Conservation (phyloP, 2,888 invertebrate genomes). For the Heliconius ismenius region DNA sequence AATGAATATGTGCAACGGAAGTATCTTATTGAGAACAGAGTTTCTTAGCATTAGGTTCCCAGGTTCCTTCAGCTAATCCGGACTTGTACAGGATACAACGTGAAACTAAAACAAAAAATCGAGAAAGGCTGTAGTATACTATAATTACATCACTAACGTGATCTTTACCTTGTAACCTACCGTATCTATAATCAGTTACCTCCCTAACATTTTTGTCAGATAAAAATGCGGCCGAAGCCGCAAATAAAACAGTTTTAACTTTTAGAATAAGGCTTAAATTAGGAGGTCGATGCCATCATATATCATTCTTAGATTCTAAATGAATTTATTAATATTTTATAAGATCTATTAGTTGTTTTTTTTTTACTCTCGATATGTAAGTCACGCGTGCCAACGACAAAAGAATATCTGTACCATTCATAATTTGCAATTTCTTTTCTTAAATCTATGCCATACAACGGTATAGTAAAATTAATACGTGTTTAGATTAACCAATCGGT, state of each 20-base stretch:
- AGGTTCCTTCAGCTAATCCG: too few species aligned
- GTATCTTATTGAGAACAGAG: too few species aligned
- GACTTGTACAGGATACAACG: too few species aligned
- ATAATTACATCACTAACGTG: too few species aligned
- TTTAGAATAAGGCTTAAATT: background rate
- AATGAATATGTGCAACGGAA: too few species aligned
- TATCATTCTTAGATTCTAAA: conserved; percentile 1
- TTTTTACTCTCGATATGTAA: background rate
- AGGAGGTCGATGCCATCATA: background rate
- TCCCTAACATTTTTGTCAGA: background rate
- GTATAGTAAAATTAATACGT: background rate
- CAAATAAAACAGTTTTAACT: background rate
- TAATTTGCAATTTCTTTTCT: conserved; percentile 8
- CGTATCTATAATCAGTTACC: too few species aligned
- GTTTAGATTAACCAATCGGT: background rate
- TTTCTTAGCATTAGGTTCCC: too few species aligned
- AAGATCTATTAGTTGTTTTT: conserved; percentile 7
- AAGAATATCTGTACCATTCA: conserved; percentile 6
- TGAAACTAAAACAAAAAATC: too few species aligned
- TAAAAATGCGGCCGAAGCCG: background rate
- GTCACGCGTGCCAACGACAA: conserved; percentile 9
- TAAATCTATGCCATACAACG: conserved; percentile 1
- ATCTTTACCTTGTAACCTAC: too few species aligned
- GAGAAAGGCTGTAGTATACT: too few species aligned
- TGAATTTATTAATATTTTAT: background rate